These are phyloP conservation scores for Parazoanthus swiftii DNA, from an alignment of 92 coral and sea anemone genomes.

Conservation along the genomic window DNA sequence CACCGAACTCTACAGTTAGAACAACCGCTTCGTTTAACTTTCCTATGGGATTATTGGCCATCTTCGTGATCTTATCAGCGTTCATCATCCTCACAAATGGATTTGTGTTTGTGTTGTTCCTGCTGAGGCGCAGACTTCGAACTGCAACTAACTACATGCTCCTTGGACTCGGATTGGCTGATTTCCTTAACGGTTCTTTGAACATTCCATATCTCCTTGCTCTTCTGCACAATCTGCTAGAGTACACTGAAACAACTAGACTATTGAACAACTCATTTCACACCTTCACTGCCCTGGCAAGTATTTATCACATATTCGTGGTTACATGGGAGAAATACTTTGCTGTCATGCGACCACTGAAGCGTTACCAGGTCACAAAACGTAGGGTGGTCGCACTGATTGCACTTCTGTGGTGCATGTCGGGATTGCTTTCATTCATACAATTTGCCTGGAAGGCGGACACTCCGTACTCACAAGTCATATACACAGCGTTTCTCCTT, in stretches of 20 bases:
- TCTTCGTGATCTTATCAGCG: too few species aligned
- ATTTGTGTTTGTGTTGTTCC: neutral
- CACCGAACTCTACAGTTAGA: too few species aligned
- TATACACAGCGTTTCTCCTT: too few species aligned
- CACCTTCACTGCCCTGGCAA: neutral
- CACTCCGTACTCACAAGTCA: too few species aligned
- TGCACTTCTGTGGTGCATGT: neutral
- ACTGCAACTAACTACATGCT: neutral
- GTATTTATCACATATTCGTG: neutral
- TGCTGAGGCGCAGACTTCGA: neutral
- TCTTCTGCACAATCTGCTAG: too few species aligned
- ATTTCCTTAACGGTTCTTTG: too few species aligned
- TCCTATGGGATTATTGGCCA: too few species aligned
- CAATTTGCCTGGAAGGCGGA: neutral
- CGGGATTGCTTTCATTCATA: neutral
- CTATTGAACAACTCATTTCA: too few species aligned
- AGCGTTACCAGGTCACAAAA: neutral
- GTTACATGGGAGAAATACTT: neutral
- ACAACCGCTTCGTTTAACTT: too few species aligned
- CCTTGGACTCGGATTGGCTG: neutral
- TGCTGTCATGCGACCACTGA: neutral
- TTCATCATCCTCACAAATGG: neutral
- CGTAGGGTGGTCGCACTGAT: neutral
- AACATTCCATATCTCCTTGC: too few species aligned
- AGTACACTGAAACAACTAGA: too few species aligned